Evolutionary conservation across 2,113 vertebrate genomes (phyloP).

Genomic region (Phalacrocorax pelagicus): DNA sequence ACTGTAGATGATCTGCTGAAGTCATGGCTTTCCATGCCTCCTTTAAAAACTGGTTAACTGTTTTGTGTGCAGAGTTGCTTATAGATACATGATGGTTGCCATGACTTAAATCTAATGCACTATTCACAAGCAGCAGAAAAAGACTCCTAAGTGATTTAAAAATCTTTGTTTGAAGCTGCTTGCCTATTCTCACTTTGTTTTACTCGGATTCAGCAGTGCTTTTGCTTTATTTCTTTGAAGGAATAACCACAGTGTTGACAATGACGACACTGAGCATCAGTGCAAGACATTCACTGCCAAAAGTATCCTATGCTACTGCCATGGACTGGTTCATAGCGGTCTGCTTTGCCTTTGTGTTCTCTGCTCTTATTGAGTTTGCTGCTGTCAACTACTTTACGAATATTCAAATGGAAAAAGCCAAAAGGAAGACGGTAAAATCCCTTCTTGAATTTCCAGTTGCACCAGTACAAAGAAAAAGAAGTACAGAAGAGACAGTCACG

Average conservation of each 20-base stretch:
- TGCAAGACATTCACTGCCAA: constrained; percentile 95
- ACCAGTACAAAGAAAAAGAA: constrained; percentile 78
- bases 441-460: constrained; percentile 77
- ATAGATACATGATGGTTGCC: not conserved
- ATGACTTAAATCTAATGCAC: not conserved
- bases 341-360: constrained; percentile 98
- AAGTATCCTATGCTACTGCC: constrained; percentile 97
- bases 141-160: not conserved
- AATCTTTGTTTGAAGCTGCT: not conserved
- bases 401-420: constrained; percentile 86
- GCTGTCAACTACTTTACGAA: constrained; percentile 99
- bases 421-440: constrained; percentile 86
- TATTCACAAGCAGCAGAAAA: not conserved
- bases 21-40: not conserved
- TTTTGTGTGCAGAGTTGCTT: not conserved
- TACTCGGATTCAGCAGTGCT: not conserved
- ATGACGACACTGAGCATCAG: constrained; percentile 99
- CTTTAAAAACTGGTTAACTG: not conserved
- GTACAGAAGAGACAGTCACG: constrained; percentile 79
- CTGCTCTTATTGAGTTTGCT: constrained; percentile 97
- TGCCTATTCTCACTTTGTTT: not conserved
- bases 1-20: not conserved
- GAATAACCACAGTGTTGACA: constrained; percentile 97
- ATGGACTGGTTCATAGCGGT: constrained; percentile 99
- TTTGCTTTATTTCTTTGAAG: constrained; percentile 74